Evolutionary conservation across 2,888 invertebrate genomes (phyloP).

Genomic region (Cheilosia vulpina): DNA sequence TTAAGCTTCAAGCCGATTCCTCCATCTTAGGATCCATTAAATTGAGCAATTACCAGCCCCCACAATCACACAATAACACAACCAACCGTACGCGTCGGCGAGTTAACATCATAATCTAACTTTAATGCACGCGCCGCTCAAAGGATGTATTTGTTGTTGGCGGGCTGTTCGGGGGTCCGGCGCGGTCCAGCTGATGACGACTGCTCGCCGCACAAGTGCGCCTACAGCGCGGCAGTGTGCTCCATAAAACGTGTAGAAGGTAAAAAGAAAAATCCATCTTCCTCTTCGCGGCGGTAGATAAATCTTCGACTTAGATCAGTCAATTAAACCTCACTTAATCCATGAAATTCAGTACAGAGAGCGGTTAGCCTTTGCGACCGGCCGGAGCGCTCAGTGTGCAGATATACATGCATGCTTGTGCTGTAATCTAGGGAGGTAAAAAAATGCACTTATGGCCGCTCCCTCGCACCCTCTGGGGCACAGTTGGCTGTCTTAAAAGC

Average conservation of each 20-base stretch:
- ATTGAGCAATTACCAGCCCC: slow-evolving; percentile 76
- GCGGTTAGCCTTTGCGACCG: slow-evolving; percentile 61
- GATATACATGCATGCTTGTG: slow-evolving; percentile 27
- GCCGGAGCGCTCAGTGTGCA: not conserved
- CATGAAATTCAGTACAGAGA: slow-evolving; percentile 69
- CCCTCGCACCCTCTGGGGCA: not conserved
- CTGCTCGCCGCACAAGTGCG: slow-evolving; percentile 12
- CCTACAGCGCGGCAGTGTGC: slow-evolving; percentile 3
- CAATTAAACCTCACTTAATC: slow-evolving; percentile 75
- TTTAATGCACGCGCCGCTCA: slow-evolving; percentile 69
- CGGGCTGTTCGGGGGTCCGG: not conserved
- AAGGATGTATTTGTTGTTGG: slow-evolving; percentile 62
- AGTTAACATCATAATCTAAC: slow-evolving; percentile 75
- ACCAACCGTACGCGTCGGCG: slow-evolving; percentile 64
- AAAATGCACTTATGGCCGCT: slow-evolving; percentile 68
- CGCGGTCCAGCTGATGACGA: slow-evolving; percentile 19
- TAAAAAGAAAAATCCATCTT: slow-evolving; percentile 65
- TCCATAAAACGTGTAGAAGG: slow-evolving; percentile 54
- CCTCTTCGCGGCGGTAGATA: slow-evolving; percentile 73
- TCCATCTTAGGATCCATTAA: slow-evolving; percentile 71
- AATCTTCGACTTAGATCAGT: slow-evolving; percentile 76
- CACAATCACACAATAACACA: slow-evolving; percentile 73
- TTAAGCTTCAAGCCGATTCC: slow-evolving; percentile 68
- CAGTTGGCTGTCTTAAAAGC: slow-evolving; percentile 34
- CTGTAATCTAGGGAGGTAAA: slow-evolving; percentile 68